A percentile compares a stretch with the other conserved stretches of the same genome.
Evolutionary conservation across 2,113 vertebrate species (phyloP).

Genomic region (Monarcha castaneiventris): DNA sequence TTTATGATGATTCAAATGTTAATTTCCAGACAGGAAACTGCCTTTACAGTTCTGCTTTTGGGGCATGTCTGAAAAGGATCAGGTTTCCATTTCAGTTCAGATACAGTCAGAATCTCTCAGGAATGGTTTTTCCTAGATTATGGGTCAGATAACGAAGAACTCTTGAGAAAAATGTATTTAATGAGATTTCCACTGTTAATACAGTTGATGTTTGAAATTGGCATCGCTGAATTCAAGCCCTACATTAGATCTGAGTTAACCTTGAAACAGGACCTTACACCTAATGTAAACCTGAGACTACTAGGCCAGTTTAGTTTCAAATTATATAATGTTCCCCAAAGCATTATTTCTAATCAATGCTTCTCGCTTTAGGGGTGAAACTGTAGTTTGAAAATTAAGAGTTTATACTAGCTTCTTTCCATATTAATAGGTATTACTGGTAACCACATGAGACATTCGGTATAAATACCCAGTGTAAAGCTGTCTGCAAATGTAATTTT

Average conservation of each 20-base stretch:
- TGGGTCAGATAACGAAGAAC: slow-evolving; percentile 18
- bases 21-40: slow-evolving; percentile 62
- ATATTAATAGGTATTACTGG: slow-evolving; percentile 36
- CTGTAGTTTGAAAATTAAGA: slow-evolving; percentile 34
- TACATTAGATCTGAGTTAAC: background rate
- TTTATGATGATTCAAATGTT: slow-evolving; percentile 49
- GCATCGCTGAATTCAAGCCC: background rate
- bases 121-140: slow-evolving; percentile 19
- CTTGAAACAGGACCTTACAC: background rate
- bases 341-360: background rate
- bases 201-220: background rate
- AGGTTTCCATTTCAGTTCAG: slow-evolving; percentile 23
- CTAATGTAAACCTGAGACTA: background rate
- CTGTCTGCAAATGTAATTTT: slow-evolving; percentile 68
- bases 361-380: background rate
- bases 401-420: slow-evolving; percentile 29
- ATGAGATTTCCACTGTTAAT: slow-evolving; percentile 17
- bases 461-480: slow-evolving; percentile 35
- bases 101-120: slow-evolving; percentile 16
- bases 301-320: background rate
- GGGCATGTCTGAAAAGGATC: slow-evolving; percentile 29
- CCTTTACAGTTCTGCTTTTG: slow-evolving; percentile 48
- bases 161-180: background rate
- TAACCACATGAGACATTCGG: slow-evolving; percentile 33
- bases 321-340: slow-evolving; percentile 13